Evolutionary conservation across 2,888 invertebrate species (phyloP), one percentile per base, ranked within the genome.

Genomic region (Ormyrus rosae): DNA sequence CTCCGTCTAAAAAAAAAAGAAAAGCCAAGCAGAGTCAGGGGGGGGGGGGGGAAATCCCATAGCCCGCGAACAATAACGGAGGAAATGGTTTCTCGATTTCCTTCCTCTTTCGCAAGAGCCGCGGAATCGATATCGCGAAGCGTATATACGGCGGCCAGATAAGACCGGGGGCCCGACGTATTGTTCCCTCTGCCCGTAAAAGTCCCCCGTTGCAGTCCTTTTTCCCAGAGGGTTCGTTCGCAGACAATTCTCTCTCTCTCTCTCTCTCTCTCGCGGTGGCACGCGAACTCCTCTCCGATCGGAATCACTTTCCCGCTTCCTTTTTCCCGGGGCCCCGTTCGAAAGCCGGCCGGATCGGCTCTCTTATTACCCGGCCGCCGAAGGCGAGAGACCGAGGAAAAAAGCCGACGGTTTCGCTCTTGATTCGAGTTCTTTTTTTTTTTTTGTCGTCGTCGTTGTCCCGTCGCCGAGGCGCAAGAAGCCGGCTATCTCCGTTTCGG

Each of bases 271-370:
- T 9, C 8, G 53, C 65, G 70, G 68, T 72, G 80, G 81, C 80
- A 83, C 81, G 80, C 83, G 83, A 83, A 78, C 63, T 81, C 78
- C 73, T 56, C 82, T 79, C 71, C 83, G 79, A 85, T 84, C 84
- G 84, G 83, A 85, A 86, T 87, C 85, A 86, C 87, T 87, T 86
- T 87, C 86, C 84, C 85, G 85, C 82, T 85, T 85, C 85, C 84
- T 84, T 83, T 82, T 85, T 81, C 83, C 75, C 82, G 10, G 34
- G 19, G 64, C 55, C 10, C 50, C 76, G 67, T 79, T 83, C 69
- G 82, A 85, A 84, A 84, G 84, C 70, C 34, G 75, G 77, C 73
- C 81, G n/a, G 11, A n/a, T 65, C 46, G 60, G 45, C 46, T 69
- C 56, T 48, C 56, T 50, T 6, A 34, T 56, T 8, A 8, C 68